These are phyloP conservation scores for Vidua chalybeata DNA, from an alignment of 2,113 vertebrate genomes.

Conservation along the genomic window DNA sequence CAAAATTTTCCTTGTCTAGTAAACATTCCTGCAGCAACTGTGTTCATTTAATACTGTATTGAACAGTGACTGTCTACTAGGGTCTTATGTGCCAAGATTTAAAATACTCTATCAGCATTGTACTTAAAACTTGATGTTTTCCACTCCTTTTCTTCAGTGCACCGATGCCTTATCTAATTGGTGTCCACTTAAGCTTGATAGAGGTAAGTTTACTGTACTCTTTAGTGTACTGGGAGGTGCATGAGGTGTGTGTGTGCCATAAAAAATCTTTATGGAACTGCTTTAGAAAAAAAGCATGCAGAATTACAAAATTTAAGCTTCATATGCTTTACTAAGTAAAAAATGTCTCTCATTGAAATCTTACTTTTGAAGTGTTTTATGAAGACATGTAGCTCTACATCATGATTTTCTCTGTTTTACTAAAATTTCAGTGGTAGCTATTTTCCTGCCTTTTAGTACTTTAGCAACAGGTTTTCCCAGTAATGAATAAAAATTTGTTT, in stretches of 20 bases:
- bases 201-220: conserved; percentile 78
- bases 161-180: conserved; percentile 97
- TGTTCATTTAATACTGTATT: background rate
- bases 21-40: background rate
- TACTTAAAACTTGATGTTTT: background rate
- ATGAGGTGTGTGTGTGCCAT: background rate
- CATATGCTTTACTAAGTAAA: background rate
- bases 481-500: background rate
- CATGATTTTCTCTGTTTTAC: background rate
- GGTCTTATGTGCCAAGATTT: background rate
- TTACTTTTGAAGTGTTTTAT: background rate
- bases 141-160: conserved; percentile 78
- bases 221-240: background rate
- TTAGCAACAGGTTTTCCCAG: background rate
- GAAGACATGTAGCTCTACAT: background rate
- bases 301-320: background rate
- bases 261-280: background rate
- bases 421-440: background rate
- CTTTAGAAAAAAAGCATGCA: background rate
- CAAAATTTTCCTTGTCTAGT: background rate
- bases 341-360: background rate
- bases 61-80: background rate
- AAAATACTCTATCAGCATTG: background rate
- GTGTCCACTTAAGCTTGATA: conserved; percentile 94
- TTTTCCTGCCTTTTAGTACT: background rate